Conservation (phyloP, 2,797 vertebrate species). For the Poliocrania exsul region DNA sequence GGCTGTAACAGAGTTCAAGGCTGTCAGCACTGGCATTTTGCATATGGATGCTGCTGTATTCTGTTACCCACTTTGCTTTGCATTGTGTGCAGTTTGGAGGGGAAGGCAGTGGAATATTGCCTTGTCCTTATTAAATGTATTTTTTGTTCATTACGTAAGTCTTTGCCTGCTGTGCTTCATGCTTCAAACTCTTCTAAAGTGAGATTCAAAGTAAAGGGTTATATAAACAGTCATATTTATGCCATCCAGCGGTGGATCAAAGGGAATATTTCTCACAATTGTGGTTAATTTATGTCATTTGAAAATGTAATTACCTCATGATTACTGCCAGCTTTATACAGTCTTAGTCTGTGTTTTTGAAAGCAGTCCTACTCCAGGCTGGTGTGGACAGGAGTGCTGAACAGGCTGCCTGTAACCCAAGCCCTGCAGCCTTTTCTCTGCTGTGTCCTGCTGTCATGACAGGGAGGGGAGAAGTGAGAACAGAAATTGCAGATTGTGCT, state of each 20-base stretch:
- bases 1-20: background rate
- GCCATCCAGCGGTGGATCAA: slow-evolving; percentile 51
- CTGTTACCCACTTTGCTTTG: fast-evolving
- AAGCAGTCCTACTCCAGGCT: background rate
- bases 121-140: background rate
- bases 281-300: slow-evolving; percentile 65
- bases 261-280: slow-evolving; percentile 47
- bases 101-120: background rate
- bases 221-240: slow-evolving; percentile 55
- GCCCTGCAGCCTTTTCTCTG: background rate
- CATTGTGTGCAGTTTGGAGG: background rate
- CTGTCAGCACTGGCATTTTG: background rate
- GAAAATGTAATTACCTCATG: slow-evolving; percentile 39
- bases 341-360: background rate
- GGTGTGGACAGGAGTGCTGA: background rate
- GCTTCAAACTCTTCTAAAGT: slow-evolving; percentile 52
- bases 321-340: slow-evolving; percentile 10
- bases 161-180: background rate
- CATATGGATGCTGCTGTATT: background rate
- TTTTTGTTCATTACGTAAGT: background rate
- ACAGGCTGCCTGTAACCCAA: background rate
- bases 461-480: background rate
- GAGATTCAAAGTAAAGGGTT: slow-evolving; percentile 52
- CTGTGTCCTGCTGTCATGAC: background rate
- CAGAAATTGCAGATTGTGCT: background rate